Evolutionary conservation across 2,797 vertebrate species (phyloP).

Genomic region (Hephaestus fuliginosus): DNA sequence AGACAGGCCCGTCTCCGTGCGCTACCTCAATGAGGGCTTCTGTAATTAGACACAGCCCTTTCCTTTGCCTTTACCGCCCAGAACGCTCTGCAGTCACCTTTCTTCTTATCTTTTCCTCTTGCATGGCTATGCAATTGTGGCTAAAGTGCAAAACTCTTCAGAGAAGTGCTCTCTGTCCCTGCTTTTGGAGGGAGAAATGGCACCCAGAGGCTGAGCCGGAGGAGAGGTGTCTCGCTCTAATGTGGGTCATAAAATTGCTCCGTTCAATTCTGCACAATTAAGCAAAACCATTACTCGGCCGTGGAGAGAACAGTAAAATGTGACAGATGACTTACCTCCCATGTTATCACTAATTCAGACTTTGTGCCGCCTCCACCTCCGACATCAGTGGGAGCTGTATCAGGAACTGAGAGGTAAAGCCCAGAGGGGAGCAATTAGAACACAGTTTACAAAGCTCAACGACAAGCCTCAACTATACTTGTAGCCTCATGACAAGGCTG

Average conservation of each 20-base stretch:
- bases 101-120: conserved; percentile 48
- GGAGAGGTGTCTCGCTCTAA: conserved; percentile 66
- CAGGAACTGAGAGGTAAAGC: conserved; percentile 89
- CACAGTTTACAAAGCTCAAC: conserved; percentile 72
- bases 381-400: conserved; percentile 94
- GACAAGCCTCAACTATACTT: conserved; percentile 56
- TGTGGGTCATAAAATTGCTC: conserved; percentile 80
- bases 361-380: conserved; percentile 96
- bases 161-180: conserved; percentile 64
- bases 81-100: conserved; percentile 42
- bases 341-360: conserved; percentile 97
- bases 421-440: conserved; percentile 77
- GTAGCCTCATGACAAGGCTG: conserved; percentile 49
- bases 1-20: conserved; percentile 73
- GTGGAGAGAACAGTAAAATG: conserved; percentile 78
- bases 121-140: conserved; percentile 57
- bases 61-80: conserved; percentile 20
- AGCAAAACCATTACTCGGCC: conserved; percentile 81
- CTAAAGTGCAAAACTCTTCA: conserved; percentile 66
- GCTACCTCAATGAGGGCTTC: conserved; percentile 27
- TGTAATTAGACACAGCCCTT: conserved; percentile 28
- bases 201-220: conserved; percentile 58
- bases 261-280: conserved; percentile 87
- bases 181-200: conserved; percentile 71
- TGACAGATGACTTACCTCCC: conserved; percentile 95